Conservation (phyloP, 2,113 vertebrate species). For the Arizona elegans region DNA sequence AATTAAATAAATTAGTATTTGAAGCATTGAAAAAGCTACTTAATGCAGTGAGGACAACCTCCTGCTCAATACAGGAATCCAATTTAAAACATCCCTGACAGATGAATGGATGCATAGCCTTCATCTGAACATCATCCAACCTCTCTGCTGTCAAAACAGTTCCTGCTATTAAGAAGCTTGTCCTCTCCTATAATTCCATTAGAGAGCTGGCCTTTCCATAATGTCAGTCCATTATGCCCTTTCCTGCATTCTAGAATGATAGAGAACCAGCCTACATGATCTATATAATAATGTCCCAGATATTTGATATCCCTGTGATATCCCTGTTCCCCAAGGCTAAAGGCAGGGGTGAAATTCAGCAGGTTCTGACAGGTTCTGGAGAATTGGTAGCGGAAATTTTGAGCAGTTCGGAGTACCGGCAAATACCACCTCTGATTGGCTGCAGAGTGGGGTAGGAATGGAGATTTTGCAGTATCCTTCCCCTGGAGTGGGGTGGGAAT, state of each 20-base stretch:
- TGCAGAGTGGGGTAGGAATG: too few relatives aligned
- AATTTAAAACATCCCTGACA: background rate
- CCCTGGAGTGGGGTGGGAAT: too few relatives aligned
- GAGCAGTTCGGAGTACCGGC: too few relatives aligned
- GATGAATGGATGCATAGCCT: background rate
- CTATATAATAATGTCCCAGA: background rate
- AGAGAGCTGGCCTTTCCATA: background rate
- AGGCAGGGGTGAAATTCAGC: too few relatives aligned
- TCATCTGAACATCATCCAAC: background rate
- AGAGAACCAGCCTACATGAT: background rate
- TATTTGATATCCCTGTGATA: background rate
- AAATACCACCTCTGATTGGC: too few relatives aligned
- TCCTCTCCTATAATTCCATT: background rate
- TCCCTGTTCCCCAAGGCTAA: background rate
- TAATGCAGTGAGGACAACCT: background rate
- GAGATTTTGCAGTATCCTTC: too few relatives aligned
- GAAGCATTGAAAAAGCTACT: background rate
- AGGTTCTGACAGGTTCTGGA: too few relatives aligned
- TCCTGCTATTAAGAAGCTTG: background rate
- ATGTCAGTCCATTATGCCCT: background rate
- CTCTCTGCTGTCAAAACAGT: background rate
- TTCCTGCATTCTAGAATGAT: background rate
- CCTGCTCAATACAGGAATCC: background rate
- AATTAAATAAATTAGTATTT: background rate
- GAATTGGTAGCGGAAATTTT: too few relatives aligned